Conservation (phyloP, 2,888 invertebrate genomes). For the Gandaritis pyraliata region DNA sequence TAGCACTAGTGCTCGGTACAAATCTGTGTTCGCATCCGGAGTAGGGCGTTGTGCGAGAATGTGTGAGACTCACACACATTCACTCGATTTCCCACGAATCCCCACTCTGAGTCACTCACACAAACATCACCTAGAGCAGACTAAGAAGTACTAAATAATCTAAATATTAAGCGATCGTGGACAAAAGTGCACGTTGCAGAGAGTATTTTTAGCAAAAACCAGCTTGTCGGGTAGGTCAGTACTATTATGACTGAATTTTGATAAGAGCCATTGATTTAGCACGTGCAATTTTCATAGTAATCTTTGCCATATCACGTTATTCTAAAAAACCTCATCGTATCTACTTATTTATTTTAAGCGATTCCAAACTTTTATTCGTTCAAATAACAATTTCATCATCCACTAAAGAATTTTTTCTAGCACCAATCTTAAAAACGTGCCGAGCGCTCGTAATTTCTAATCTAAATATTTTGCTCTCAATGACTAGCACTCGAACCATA, state of each 20-base stretch:
- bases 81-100: slow-evolving; percentile 60
- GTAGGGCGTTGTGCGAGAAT: slow-evolving; percentile 65
- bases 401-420: slow-evolving; percentile 27
- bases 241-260: slow-evolving; percentile 72
- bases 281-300: slow-evolving; percentile 18
- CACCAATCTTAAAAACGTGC: slow-evolving; percentile 30
- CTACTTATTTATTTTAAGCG: slow-evolving; percentile 1
- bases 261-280: slow-evolving; percentile 51
- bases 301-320: neutral
- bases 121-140: slow-evolving; percentile 48
- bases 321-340: neutral
- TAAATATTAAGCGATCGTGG: slow-evolving; percentile 65
- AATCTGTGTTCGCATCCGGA: slow-evolving; percentile 82
- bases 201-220: slow-evolving; percentile 76
- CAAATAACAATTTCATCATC: slow-evolving; percentile 25
- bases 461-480: slow-evolving; percentile 36
- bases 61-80: slow-evolving; percentile 62
- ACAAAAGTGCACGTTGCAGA: slow-evolving; percentile 73
- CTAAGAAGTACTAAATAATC: slow-evolving; percentile 48
- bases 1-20: slow-evolving; percentile 68
- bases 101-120: slow-evolving; percentile 54
- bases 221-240: slow-evolving; percentile 79
- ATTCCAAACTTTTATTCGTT: slow-evolving; percentile 12
- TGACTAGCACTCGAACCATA: slow-evolving; percentile 32
- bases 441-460: slow-evolving; percentile 33